These are phyloP conservation scores for Caenorhabditis tropicalis DNA, from an alignment of 1,140 invertebrate genomes.

Conservation along the genomic window DNA sequence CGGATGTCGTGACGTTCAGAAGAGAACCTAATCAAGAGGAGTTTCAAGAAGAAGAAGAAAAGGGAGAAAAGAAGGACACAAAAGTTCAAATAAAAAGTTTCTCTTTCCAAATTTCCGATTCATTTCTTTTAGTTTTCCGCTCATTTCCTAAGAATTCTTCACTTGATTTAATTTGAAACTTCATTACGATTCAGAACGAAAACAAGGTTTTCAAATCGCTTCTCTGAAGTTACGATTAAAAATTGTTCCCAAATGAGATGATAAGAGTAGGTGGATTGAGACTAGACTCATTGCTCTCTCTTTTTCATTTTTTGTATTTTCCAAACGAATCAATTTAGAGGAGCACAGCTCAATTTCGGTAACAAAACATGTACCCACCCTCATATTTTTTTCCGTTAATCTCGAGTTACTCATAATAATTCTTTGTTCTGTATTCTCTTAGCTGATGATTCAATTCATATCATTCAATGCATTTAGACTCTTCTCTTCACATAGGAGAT, in stretches of 20 bases:
- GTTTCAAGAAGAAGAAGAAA: background rate
- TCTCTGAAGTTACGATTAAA: background rate
- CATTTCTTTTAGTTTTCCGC: background rate
- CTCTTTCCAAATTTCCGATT: background rate
- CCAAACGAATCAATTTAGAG: background rate
- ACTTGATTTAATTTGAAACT: background rate
- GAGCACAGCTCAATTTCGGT: background rate
- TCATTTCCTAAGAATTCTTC: background rate
- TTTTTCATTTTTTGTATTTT: background rate
- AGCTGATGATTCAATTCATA: background rate
- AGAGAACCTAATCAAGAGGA: background rate
- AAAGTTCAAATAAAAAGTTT: constrained; percentile 9
- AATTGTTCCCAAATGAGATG: too few species aligned
- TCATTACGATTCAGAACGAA: background rate
- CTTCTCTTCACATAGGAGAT: too few species aligned
- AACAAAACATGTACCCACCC: background rate
- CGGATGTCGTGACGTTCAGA: constrained; percentile 30
- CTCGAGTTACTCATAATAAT: background rate
- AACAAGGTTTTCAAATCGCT: background rate
- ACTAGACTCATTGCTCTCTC: background rate
- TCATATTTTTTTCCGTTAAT: background rate
- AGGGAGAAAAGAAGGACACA: background rate
- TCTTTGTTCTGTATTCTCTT: background rate
- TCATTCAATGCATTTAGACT: too few species aligned
- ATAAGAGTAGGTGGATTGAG: background rate